phyloP scores from a whole-genome alignment of 30 jellyfish, hydroid and myxozoan species.

The Aurelia aurita complex sp. Pacific region DNA sequence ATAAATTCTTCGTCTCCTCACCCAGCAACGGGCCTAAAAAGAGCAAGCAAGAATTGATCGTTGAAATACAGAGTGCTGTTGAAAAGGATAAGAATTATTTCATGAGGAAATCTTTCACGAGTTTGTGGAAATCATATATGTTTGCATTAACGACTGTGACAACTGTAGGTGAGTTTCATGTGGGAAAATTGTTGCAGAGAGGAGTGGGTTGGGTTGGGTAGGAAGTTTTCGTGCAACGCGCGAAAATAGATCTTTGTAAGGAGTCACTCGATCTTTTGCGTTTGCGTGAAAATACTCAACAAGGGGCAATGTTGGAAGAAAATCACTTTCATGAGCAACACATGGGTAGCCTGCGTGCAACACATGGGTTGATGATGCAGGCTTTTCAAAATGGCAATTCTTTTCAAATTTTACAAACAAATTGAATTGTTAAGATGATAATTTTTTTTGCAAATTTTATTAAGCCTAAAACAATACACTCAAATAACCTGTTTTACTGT shows the following conservation, averaged over 20 bases:
- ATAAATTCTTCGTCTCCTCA: neutral
- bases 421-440: too few species aligned
- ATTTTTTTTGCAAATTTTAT: too few species aligned
- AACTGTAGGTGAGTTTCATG: slow-evolving; percentile 52
- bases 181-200: neutral
- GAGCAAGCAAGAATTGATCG: slow-evolving; percentile 26
- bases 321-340: neutral
- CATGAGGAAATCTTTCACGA: slow-evolving; percentile 19
- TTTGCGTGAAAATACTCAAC: too few species aligned
- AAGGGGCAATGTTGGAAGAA: too few species aligned
- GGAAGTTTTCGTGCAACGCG: neutral
- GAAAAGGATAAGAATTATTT: slow-evolving; percentile 9
- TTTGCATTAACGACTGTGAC: slow-evolving; percentile 62
- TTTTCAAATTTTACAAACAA: too few species aligned
- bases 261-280: too few species aligned
- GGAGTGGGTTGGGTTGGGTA: neutral
- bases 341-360: too few species aligned
- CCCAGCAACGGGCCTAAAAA: slow-evolving; percentile 31
- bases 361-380: too few species aligned
- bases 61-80: slow-evolving; percentile 35
- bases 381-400: too few species aligned
- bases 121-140: slow-evolving; percentile 59
- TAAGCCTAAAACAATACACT: too few species aligned
- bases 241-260: too few species aligned
- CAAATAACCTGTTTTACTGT: too few species aligned